Evolutionary conservation across 2,113 vertebrate species (phyloP).

Genomic region (Rattus rattus): DNA sequence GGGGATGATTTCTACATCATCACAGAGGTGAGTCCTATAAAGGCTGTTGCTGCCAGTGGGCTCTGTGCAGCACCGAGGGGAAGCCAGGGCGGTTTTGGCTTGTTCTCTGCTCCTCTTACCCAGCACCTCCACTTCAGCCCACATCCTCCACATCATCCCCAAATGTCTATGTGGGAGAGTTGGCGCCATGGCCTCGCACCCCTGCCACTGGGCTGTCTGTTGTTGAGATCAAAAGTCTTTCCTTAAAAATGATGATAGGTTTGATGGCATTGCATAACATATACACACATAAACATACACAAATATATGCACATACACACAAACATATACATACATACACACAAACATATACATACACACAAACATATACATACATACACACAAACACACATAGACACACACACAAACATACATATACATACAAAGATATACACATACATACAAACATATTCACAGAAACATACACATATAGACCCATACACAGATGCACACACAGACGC

Average conservation of each 20-base stretch:
- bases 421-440: neutral
- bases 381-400: neutral
- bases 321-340: too few species aligned
- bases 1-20: constrained; percentile 99
- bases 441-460: neutral
- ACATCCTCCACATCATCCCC: neutral
- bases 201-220: neutral
- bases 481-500: neutral
- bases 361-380: accelerated
- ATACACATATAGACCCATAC: neutral
- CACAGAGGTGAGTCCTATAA: constrained; percentile 90
- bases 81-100: neutral
- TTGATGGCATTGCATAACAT: neutral
- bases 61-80: neutral
- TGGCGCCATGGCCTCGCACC: neutral
- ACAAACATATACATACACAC: neutral
- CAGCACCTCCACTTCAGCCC: neutral
- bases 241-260: neutral
- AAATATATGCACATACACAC: neutral
- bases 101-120: neutral
- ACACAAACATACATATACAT: neutral
- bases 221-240: neutral
- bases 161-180: neutral
- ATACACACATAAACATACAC: neutral
- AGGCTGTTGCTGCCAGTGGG: accelerated